These are phyloP conservation scores for Anguilla japonica DNA, from an alignment of 2,113 vertebrate species.

Conservation along the genomic window DNA sequence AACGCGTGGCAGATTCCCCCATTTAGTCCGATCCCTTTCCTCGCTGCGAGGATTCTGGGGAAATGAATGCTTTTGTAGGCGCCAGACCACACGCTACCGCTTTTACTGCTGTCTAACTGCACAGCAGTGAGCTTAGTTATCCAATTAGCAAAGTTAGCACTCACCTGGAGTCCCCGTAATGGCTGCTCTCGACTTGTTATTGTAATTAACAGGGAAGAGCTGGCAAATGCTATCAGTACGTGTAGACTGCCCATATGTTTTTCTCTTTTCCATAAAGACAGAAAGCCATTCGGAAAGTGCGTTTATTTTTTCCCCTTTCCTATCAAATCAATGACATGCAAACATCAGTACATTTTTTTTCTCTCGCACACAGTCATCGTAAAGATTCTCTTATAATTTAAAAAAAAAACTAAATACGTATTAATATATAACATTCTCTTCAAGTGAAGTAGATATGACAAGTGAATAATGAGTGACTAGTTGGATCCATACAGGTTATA, in stretches of 20 bases:
- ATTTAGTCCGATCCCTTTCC: neutral
- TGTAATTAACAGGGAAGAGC: slow-evolving; percentile 5
- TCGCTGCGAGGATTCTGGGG: neutral
- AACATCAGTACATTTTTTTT: too few species aligned
- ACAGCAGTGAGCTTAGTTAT: neutral
- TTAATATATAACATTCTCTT: too few species aligned
- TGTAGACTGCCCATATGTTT: neutral
- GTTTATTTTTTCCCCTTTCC: too few species aligned
- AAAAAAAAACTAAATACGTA: too few species aligned
- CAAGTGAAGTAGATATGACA: too few species aligned
- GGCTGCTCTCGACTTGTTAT: neutral
- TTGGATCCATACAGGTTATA: too few species aligned
- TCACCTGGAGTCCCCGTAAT: neutral
- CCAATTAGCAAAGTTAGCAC: slow-evolving; percentile 6
- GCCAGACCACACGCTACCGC: neutral
- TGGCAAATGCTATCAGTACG: neutral
- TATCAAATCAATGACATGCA: too few species aligned
- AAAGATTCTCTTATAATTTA: too few species aligned
- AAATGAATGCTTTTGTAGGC: neutral
- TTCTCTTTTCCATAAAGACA: neutral
- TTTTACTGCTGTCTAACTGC: neutral
- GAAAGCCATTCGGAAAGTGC: neutral
- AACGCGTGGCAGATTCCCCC: neutral
- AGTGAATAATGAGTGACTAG: too few species aligned
- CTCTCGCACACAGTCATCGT: too few species aligned